A percentile compares a stretch with the other conserved stretches of the same genome.
Conservation (phyloP, 2,113 vertebrate species). For the Athene cunicularia region DNA sequence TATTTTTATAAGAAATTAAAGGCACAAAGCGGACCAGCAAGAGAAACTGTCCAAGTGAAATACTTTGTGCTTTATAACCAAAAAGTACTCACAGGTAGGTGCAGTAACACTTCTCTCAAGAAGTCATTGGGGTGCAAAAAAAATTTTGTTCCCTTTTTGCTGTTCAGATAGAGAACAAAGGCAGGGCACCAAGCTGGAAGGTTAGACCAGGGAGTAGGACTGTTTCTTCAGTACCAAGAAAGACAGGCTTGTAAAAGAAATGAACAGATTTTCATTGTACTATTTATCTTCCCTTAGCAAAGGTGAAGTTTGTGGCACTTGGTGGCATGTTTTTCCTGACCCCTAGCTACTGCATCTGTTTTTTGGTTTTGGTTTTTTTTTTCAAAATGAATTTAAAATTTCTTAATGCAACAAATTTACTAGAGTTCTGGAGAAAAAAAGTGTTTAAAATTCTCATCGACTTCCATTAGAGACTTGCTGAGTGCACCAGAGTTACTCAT, state of each 20-base stretch:
- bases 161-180: background rate
- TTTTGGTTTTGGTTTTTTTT: no score
- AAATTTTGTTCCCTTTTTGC: background rate
- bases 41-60: background rate
- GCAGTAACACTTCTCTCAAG: background rate
- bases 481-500: constrained; percentile 63
- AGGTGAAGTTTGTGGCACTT: rapidly evolving
- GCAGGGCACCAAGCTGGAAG: background rate
- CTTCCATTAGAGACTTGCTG: background rate
- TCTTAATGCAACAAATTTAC: background rate
- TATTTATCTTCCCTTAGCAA: background rate
- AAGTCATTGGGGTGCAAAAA: background rate
- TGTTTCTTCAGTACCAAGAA: background rate
- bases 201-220: background rate
- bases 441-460: background rate
- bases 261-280: no score
- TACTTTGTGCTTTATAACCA: background rate
- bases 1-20: background rate
- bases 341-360: background rate
- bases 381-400: background rate
- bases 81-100: background rate
- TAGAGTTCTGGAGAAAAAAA: background rate
- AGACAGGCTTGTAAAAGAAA: background rate
- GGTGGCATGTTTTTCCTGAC: background rate
- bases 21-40: background rate